phyloP scores from a whole-genome alignment of 2,888 invertebrate genomes.

The Scrobipalpa atriplicella region DNA sequence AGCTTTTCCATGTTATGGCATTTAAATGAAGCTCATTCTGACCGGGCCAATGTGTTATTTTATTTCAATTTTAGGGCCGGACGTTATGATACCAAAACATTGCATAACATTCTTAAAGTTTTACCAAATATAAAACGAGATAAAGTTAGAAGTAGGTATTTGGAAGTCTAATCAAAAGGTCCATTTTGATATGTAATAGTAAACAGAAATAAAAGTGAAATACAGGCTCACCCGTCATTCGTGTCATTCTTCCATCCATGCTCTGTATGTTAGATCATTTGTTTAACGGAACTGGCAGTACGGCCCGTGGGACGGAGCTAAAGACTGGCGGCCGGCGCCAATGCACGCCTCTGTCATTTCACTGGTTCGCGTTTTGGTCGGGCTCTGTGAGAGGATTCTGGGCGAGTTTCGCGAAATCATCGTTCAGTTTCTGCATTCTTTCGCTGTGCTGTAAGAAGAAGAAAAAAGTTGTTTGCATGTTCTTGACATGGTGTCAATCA shows the following conservation, averaged over 20 bases:
- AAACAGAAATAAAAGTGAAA: background rate
- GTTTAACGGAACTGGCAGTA: background rate
- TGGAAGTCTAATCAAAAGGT: too few relatives aligned
- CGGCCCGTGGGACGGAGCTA: background rate
- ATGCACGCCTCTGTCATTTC: slow-evolving; percentile 1
- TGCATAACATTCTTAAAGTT: too few relatives aligned
- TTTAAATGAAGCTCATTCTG: too few relatives aligned
- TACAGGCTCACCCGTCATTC: background rate
- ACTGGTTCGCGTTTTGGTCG: slow-evolving; percentile 22
- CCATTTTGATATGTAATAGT: too few relatives aligned
- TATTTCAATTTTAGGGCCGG: too few relatives aligned
- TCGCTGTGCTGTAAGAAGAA: slow-evolving; percentile 61
- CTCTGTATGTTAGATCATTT: background rate
- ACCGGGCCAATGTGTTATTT: too few relatives aligned
- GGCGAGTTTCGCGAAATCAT: slow-evolving; percentile 64
- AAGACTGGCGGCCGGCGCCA: background rate
- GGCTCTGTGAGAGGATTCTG: slow-evolving; percentile 43
- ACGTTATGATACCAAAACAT: too few relatives aligned
- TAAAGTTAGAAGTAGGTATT: too few relatives aligned
- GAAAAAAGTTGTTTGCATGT: background rate
- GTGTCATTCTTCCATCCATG: background rate
- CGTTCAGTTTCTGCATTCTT: slow-evolving; percentile 66
- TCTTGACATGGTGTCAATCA: background rate
- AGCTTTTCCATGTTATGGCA: too few relatives aligned
- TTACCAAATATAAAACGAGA: too few relatives aligned